phyloP scores from a whole-genome alignment of 2,888 invertebrate species.

The Orchestes rusci region DNA sequence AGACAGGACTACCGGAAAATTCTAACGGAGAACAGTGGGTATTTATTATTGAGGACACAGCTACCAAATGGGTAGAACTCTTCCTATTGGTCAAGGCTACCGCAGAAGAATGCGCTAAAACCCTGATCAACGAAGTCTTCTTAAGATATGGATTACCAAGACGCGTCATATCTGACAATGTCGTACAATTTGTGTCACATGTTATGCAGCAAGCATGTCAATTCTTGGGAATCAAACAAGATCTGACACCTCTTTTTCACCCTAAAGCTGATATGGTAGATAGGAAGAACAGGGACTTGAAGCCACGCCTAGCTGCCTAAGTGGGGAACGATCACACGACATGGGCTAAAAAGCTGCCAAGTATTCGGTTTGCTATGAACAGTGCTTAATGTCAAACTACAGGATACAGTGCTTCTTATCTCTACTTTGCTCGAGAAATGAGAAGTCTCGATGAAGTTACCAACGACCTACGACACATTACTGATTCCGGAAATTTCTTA shows the following conservation, averaged over 20 bases:
- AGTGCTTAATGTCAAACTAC: conserved; percentile 11
- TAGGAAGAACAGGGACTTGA: conserved; percentile 32
- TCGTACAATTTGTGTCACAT: conserved; percentile 31
- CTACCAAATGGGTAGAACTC: conserved; percentile 10
- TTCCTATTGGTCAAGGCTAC: conserved; percentile 24
- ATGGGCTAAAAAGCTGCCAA: no score
- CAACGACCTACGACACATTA: background rate
- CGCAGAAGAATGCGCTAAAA: conserved; percentile 23
- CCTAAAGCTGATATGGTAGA: conserved; percentile 24
- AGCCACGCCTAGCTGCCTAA: no score
- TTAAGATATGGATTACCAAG: conserved; percentile 35
- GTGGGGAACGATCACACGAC: no score
- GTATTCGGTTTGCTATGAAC: no score
- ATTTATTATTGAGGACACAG: conserved; percentile 20
- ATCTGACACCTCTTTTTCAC: conserved; percentile 29
- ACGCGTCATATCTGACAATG: conserved; percentile 37
- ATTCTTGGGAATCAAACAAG: no score
- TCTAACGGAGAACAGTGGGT: conserved; percentile 10
- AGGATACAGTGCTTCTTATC: conserved; percentile 34
- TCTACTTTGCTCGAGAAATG: conserved; percentile 36
- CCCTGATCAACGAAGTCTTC: conserved; percentile 29
- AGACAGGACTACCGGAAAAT: conserved; percentile 15
- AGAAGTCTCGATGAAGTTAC: conserved; percentile 32
- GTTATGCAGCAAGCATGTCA: conserved; percentile 26
- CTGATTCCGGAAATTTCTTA: background rate